Evolutionary conservation across 1,140 invertebrate species (phyloP).

Genomic region (Euwallacea fornicatus): DNA sequence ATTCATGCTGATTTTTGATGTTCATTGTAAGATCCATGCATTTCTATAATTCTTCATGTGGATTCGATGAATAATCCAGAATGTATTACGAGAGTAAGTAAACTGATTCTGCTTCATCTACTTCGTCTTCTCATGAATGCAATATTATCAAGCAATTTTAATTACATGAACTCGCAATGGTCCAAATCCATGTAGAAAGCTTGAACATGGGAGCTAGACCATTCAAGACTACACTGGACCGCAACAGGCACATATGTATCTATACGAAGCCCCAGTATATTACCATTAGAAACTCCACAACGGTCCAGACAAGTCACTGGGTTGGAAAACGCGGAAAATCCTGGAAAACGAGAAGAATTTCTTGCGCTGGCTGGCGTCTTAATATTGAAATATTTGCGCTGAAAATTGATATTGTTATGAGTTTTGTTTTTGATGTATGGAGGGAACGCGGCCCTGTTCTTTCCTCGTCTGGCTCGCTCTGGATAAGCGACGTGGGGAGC

Average conservation of each 20-base stretch:
- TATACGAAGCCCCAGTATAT: slow-evolving; percentile 49
- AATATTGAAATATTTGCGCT: slow-evolving; percentile 49
- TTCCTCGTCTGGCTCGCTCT: slow-evolving; percentile 1
- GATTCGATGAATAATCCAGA: too few species aligned
- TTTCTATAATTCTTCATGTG: too few species aligned
- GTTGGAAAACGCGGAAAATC: slow-evolving; percentile 34
- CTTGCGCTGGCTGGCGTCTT: slow-evolving; percentile 39
- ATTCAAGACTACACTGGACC: too few species aligned
- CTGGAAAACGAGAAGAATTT: slow-evolving; percentile 28
- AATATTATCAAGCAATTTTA: too few species aligned
- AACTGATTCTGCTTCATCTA: too few species aligned
- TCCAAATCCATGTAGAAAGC: too few species aligned
- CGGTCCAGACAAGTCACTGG: slow-evolving; percentile 41
- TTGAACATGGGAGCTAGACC: too few species aligned
- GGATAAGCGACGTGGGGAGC: neutral
- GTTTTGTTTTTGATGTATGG: slow-evolving; percentile 41
- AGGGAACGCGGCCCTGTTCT: slow-evolving; percentile 19
- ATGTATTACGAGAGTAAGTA: too few species aligned
- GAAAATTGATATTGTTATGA: slow-evolving; percentile 49
- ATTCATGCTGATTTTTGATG: too few species aligned
- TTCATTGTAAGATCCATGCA: too few species aligned
- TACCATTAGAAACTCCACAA: slow-evolving; percentile 47
- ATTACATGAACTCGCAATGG: too few species aligned
- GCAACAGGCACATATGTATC: slow-evolving; percentile 47
- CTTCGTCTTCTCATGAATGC: too few species aligned